phyloP scores from a whole-genome alignment of 1,140 invertebrate species.

The Galleria mellonella region DNA sequence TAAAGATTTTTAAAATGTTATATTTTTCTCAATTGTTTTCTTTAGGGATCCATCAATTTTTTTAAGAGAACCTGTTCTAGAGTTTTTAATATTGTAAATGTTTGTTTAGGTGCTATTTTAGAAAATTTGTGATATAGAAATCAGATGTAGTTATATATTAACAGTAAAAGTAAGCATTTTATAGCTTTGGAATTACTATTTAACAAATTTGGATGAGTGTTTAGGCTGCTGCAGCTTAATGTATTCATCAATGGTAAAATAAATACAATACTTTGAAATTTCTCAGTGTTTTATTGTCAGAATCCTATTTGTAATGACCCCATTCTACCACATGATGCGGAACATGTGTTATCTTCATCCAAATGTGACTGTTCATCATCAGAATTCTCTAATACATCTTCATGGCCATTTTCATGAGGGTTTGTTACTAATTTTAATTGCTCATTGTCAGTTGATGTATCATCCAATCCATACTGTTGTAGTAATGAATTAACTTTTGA shows the following conservation, averaged over 20 bases:
- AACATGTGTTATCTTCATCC: constrained; percentile 43
- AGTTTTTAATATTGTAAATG: no score
- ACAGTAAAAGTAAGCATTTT: neutral
- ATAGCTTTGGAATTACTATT: neutral
- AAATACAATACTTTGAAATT: constrained; percentile 8
- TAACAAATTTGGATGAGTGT: neutral
- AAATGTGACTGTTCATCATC: constrained; percentile 8
- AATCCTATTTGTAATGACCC: constrained; percentile 42
- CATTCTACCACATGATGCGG: constrained; percentile 36
- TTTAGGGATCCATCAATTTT: no score
- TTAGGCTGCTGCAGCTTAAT: no score
- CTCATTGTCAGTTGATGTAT: neutral
- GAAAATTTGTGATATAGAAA: neutral
- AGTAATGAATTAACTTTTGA: constrained; percentile 38
- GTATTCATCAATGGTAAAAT: neutral
- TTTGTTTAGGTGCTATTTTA: neutral
- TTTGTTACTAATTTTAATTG: neutral
- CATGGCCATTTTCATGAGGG: no score
- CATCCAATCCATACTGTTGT: constrained; percentile 32
- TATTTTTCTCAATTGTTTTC: no score
- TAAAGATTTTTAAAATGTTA: no score
- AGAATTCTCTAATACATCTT: constrained; percentile 4
- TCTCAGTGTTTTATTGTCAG: constrained; percentile 20
- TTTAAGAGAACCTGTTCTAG: no score
- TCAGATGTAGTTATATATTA: neutral